Conservation (phyloP, 2,113 vertebrate species). For the Poicephalus gulielmi region DNA sequence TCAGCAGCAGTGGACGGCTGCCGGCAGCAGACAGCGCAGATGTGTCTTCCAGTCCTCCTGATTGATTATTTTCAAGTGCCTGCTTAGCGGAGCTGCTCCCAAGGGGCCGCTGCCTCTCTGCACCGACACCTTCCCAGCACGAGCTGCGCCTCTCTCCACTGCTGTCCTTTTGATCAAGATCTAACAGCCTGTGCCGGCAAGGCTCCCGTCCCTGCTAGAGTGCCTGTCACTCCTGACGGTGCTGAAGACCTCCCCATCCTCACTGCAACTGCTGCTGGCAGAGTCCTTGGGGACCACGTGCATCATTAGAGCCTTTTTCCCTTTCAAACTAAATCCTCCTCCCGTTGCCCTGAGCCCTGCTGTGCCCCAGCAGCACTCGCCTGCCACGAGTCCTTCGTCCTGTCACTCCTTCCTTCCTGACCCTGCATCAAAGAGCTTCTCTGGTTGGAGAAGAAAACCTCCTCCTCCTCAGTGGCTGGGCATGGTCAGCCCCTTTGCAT, state of each 20-base stretch:
- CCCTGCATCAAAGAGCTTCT: neutral
- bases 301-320: conserved; percentile 2
- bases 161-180: conserved; percentile 58
- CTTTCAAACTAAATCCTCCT: neutral
- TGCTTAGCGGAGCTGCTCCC: conserved; percentile 14
- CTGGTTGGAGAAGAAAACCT: neutral
- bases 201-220: neutral
- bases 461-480: neutral
- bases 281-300: neutral
- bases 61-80: conserved; percentile 60
- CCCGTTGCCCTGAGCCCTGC: fast-evolving
- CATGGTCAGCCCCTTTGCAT: neutral
- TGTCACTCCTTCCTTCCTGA: neutral
- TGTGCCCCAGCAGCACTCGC: neutral
- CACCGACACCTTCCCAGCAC: neutral
- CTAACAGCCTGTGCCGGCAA: neutral
- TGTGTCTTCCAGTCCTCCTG: neutral
- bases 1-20: fast-evolving
- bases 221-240: neutral
- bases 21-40: neutral
- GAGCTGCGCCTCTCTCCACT: neutral
- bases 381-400: neutral
- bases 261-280: neutral
- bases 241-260: neutral
- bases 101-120: conserved; percentile 17